Percentiles rank a stretch among this genome's conserved stretches.
Conservation (phyloP, 2,113 vertebrate genomes). For the Brachirus orientalis region DNA sequence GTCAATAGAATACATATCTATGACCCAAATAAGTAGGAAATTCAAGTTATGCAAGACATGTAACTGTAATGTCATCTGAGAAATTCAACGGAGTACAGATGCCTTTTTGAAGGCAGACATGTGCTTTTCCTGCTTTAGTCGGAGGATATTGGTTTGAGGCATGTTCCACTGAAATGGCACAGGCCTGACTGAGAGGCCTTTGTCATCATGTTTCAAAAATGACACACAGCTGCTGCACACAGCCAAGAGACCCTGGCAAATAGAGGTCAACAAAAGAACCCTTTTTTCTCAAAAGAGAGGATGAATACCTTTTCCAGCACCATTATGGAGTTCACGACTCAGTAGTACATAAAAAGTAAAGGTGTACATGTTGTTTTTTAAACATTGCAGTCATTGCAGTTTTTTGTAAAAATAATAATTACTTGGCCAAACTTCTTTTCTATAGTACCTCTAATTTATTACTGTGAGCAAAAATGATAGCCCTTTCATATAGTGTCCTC, state of each 20-base stretch:
- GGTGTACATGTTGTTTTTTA: conserved; percentile 27
- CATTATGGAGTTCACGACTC: conserved; percentile 46
- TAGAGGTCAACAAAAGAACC: conserved; percentile 61
- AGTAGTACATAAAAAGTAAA: conserved; percentile 32
- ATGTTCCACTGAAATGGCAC: conserved; percentile 25
- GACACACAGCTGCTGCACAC: conserved; percentile 30
- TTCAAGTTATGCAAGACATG: neutral
- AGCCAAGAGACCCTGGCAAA: conserved; percentile 62
- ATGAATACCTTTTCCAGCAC: conserved; percentile 40
- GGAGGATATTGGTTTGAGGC: conserved; percentile 22
- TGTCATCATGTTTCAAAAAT: conserved; percentile 58
- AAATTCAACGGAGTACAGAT: neutral
- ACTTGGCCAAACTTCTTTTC: too few species aligned
- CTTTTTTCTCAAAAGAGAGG: conserved; percentile 37
- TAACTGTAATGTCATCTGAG: neutral
- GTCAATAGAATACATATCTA: neutral
- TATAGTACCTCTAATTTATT: too few species aligned
- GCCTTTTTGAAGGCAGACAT: neutral
- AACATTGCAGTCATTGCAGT: too few species aligned
- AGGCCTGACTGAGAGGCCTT: conserved; percentile 34
- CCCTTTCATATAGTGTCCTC: too few species aligned
- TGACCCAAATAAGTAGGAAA: neutral
- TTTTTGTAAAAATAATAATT: too few species aligned
- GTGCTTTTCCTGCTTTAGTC: conserved; percentile 3
- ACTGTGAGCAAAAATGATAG: neutral